A percentile compares a stretch with the other conserved stretches of the same genome.
phyloP scores from a whole-genome alignment of 2,113 vertebrate genomes.

The Etheostoma spectabile region DNA sequence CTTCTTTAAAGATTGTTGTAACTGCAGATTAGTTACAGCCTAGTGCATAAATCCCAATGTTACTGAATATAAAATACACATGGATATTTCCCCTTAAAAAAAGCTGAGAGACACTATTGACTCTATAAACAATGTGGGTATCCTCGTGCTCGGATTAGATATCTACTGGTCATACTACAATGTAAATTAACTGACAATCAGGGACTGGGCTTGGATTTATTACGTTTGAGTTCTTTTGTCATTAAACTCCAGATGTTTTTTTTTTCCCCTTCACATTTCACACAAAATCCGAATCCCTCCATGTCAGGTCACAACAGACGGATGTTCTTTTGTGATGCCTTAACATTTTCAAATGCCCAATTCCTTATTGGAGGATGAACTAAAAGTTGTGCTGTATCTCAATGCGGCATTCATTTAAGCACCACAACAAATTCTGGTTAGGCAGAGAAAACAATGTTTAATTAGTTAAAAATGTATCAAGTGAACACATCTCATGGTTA shows the following conservation, averaged over 20 bases:
- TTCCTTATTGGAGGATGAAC: background rate
- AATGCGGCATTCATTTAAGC: background rate
- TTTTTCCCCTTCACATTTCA: background rate
- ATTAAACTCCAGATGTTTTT: background rate
- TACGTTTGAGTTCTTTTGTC: background rate
- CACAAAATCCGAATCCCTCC: no score
- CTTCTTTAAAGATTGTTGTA: background rate
- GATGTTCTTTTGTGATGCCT: no score
- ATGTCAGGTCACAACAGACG: background rate
- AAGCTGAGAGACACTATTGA: background rate
- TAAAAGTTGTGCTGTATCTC: background rate
- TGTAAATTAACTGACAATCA: background rate
- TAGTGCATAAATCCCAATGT: no score
- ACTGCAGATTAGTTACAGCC: background rate
- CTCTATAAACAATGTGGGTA: background rate
- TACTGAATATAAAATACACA: background rate
- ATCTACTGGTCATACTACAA: conserved; percentile 37
- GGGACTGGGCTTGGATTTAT: background rate
- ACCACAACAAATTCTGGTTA: background rate
- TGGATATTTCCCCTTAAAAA: background rate
- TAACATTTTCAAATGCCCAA: background rate
- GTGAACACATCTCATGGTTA: conserved; percentile 19
- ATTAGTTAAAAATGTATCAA: conserved; percentile 60
- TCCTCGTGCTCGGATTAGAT: conserved; percentile 1
- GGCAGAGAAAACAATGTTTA: conserved; percentile 36